Evolutionary conservation across 2,888 invertebrate species (phyloP), one percentile per base, ranked within the genome.

Genomic region (Dolomedes plantarius): DNA sequence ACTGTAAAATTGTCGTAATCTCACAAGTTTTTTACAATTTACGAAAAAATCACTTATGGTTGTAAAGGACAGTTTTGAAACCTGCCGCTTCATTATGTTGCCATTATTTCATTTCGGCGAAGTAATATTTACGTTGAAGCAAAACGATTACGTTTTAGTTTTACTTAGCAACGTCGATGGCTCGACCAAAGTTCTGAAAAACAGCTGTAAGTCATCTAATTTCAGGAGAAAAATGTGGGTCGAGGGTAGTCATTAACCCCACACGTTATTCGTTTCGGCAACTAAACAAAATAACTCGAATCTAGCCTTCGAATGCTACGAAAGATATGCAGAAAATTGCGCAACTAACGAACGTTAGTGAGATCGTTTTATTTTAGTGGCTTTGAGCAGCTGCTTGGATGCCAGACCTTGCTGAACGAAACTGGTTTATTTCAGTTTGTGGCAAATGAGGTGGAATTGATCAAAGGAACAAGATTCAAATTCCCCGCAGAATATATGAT

Each of bases 231-330:
- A 56, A 56, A 56, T 23, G 5, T 56, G 56, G 56, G 56, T 56
- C 56, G 56, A 56, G 56, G 56, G 56, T 56, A 56, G 56, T 56
- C 56, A 56, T 56, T 56, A 56, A 56, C 56, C 56, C 23, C 16
- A 11, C 16, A 16, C 13, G 16, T 36, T 5, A 36, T 11, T 36
- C 11, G 7, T 36, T 36, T 36, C 9, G 6, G 36, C 9, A 36
- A 46, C 16, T 46, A 2, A 46, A 11, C 16, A 11, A 6, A 36
- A 6, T 36, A 36, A 36, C 46, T 16, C 16, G 16, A 56, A 23
- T 6, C 3, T 23, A 23, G 23, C 56, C 56, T 56, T 56, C 56
- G 23, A 56, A 7, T 23, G 23, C 56, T 6, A 56, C 3, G 23
- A 16, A 23, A 56, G 19, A 56, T 56, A 56, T 56, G 3, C 56